These are phyloP conservation scores for Tubiluchus corallicola DNA, from an alignment of 2,888 invertebrate genomes.

Conservation along the genomic window DNA sequence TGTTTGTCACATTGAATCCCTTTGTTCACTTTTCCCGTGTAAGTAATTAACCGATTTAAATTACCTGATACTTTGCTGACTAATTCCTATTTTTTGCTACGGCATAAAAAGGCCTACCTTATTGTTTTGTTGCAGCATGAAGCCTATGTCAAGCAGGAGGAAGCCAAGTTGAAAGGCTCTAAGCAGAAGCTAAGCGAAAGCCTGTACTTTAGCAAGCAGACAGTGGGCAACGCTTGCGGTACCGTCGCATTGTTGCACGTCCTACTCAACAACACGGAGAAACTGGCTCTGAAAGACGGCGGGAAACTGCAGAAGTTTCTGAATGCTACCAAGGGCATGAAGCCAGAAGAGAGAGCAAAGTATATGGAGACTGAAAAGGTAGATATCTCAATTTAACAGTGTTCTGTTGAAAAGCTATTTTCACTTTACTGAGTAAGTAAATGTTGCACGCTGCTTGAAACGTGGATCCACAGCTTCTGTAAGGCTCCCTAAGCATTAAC, in stretches of 20 bases:
- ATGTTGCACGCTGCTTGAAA: too few relatives aligned
- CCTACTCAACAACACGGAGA: constrained; percentile 64
- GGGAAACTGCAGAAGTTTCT: constrained; percentile 59
- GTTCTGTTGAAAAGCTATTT: too few relatives aligned
- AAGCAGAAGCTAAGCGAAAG: constrained; percentile 44
- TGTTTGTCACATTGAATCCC: too few relatives aligned
- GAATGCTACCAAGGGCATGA: constrained; percentile 44
- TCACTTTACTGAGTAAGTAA: too few relatives aligned
- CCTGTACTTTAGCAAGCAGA: constrained; percentile 73
- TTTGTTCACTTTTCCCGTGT: too few relatives aligned
- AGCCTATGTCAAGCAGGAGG: constrained; percentile 43
- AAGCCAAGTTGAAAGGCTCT: constrained; percentile 11
- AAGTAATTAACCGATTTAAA: too few relatives aligned
- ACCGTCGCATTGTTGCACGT: constrained; percentile 90
- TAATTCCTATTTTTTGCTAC: too few relatives aligned
- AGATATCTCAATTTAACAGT: too few relatives aligned
- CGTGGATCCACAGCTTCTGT: too few relatives aligned
- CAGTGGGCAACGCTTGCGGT: constrained; percentile 85
- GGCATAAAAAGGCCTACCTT: too few relatives aligned
- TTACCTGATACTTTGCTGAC: too few relatives aligned
- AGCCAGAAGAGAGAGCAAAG: constrained; percentile 52
- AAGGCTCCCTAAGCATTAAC: too few relatives aligned
- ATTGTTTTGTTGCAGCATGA: constrained; percentile 51
- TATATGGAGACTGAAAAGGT: constrained; percentile 46
- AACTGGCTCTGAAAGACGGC: constrained; percentile 32